Evolutionary conservation across 2,113 vertebrate genomes (phyloP).

Genomic region (Poeciliopsis turrubarensis): DNA sequence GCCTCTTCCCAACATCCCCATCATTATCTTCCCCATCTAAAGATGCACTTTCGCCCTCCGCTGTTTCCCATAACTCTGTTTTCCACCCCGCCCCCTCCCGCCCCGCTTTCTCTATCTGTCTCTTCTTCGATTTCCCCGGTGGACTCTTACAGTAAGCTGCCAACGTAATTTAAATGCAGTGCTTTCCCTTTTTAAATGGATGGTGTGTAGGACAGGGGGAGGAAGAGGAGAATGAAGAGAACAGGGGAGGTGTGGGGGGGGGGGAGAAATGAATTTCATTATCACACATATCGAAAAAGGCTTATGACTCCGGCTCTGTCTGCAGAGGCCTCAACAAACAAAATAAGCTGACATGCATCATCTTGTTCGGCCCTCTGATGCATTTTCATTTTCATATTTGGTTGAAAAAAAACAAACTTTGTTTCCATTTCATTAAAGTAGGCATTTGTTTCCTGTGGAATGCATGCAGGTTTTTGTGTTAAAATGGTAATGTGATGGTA

Average conservation of each 20-base stretch:
- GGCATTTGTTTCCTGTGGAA: background rate
- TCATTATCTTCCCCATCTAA: conserved; percentile 57
- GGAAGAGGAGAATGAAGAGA: conserved; percentile 20
- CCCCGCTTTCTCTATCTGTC: conserved; percentile 35
- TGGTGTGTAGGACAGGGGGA: conserved; percentile 40
- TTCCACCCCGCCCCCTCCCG: conserved; percentile 9
- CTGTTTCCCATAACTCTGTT: conserved; percentile 67
- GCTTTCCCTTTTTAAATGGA: conserved; percentile 68
- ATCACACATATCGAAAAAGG: conserved; percentile 61
- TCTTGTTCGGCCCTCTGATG: conserved; percentile 4
- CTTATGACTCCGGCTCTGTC: conserved; percentile 25
- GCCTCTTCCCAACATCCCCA: conserved; percentile 33
- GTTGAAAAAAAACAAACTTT: conserved; percentile 12
- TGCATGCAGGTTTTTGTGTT: background rate
- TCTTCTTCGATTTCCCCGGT: conserved; percentile 73
- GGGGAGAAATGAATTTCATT: conserved; percentile 72
- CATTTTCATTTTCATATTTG: background rate
- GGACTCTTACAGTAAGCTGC: conserved; percentile 79
- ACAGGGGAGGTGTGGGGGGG: conserved; percentile 29
- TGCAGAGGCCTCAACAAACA: conserved; percentile 25
- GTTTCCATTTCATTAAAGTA: background rate
- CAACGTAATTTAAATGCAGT: conserved; percentile 76
- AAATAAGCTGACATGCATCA: conserved; percentile 28
- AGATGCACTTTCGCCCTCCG: conserved; percentile 41
- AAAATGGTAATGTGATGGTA: background rate